A percentile compares a stretch with the other conserved stretches of the same genome.
These are phyloP conservation scores for Scaptomyza hsui DNA, from an alignment of 1,140 invertebrate genomes.

Conservation along the genomic window DNA sequence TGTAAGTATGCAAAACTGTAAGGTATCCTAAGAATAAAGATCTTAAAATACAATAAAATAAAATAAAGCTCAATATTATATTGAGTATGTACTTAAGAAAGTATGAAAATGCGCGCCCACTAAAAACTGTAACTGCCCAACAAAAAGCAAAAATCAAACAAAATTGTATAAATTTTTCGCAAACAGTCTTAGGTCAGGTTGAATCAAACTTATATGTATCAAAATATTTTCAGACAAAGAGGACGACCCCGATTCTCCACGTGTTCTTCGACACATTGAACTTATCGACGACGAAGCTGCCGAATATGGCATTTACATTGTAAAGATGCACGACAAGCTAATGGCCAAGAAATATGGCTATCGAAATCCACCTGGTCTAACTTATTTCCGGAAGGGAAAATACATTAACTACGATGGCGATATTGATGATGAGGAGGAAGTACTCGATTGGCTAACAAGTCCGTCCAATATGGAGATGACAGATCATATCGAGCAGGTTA, in stretches of 20 bases:
- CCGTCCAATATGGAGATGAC: constrained; percentile 97
- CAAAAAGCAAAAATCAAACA: constrained; percentile 32
- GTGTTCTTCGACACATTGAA: constrained; percentile 93
- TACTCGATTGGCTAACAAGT: constrained; percentile 96
- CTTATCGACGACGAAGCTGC: constrained; percentile 95
- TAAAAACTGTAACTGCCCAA: constrained; percentile 84
- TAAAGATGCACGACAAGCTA: constrained; percentile 93
- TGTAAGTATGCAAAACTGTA: constrained; percentile 88
- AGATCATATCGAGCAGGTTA: constrained; percentile 96
- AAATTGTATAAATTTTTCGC: neutral
- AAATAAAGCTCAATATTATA: neutral
- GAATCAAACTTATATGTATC: neutral
- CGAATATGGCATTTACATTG: constrained; percentile 96
- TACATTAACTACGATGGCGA: constrained; percentile 96
- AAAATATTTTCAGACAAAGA: constrained; percentile 88
- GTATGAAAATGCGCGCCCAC: constrained; percentile 58
- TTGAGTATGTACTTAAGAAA: constrained; percentile 19
- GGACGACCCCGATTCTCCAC: constrained; percentile 90
- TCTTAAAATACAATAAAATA: constrained; percentile 18
- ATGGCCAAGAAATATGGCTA: constrained; percentile 98
- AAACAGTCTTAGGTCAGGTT: neutral
- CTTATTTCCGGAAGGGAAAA: constrained; percentile 95
- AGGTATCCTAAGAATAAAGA: constrained; percentile 54
- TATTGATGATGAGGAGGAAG: constrained; percentile 96
- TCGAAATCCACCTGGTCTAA: constrained; percentile 94